Evolutionary conservation across 2,888 invertebrate species (phyloP), one percentile per base, ranked within the genome.

Genomic region (Hydraecia micacea): DNA sequence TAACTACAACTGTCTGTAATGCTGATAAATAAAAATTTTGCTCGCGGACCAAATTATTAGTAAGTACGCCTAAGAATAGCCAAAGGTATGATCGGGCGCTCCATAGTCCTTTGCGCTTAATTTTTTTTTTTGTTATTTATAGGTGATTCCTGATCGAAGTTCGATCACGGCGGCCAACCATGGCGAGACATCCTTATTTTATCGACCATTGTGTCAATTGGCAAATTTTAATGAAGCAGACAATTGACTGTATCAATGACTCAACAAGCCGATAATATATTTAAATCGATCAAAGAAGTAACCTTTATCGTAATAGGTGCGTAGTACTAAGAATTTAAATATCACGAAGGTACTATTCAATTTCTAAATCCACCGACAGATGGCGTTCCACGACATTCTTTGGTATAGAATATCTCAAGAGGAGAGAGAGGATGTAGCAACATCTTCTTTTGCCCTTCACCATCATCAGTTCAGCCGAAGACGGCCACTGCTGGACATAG

Each of bases 171-270:
- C 15, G 3, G 18, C 49, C 21, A 13, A 69, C 15, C 32, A 36
- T 18, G 9, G 9, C 69, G 32, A 25, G 6, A 9, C 18, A 18
- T 76, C 52, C 36, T 15, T 58, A 55, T 62, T 28, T 46, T 36
- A 76, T 80, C 6, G 46, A 13, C 39, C 65, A 69, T 60, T 72
- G 42, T 73, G 15, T 79, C 52, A 84, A 70, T 76, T 79, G 52
- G 32, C 6, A 28, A 77, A 63, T n/a, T n/a, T n/a, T n/a, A n/a
- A n/a, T n/a, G 60, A 49, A 65, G n/a, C 46, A 58, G n/a, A 58
- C 42, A 65, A 81, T 81, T 85, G 58, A 63, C 8, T 42, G 13
- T 39, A 28, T 49, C 32, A 46, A 49, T 71, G n/a, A 62, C 39
- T 60, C 66, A 69, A 60, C 66, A 62, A 75, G 42, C 70, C 36